These are phyloP conservation scores for Sigmodon hispidus DNA, from an alignment of 2,113 vertebrate genomes.

Conservation along the genomic window DNA sequence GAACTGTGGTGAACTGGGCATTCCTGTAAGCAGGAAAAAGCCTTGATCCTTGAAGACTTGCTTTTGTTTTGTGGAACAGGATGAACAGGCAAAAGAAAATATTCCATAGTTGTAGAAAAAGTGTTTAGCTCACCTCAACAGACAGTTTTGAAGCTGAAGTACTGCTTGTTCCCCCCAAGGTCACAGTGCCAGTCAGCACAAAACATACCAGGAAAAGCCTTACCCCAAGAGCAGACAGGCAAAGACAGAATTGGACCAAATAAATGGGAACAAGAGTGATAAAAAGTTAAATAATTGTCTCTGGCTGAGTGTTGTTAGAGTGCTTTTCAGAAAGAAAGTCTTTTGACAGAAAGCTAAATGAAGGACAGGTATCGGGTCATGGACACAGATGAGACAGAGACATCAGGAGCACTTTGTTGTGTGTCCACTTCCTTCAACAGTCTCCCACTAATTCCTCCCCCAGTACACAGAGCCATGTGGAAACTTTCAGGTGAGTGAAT, in stretches of 20 bases:
- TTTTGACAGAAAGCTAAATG: background rate
- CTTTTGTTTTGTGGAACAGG: background rate
- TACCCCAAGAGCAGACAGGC: background rate
- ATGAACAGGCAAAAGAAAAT: background rate
- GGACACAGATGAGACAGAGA: background rate
- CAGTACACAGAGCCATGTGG: background rate
- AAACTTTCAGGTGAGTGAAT: background rate
- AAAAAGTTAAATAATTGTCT: background rate
- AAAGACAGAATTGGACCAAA: background rate
- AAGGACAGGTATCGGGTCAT: background rate
- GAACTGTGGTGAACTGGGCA: background rate
- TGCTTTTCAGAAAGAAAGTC: background rate
- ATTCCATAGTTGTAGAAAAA: background rate
- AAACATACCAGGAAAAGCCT: background rate
- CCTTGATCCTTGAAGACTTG: background rate
- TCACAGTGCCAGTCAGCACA: background rate
- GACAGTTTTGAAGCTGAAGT: background rate
- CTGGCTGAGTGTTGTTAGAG: background rate
- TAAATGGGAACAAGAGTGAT: background rate
- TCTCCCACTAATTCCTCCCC: background rate
- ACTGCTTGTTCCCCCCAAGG: background rate
- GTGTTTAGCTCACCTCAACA: background rate
- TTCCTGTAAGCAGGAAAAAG: background rate
- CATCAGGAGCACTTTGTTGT: background rate
- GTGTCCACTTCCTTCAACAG: background rate